phyloP scores from a whole-genome alignment of 2,888 invertebrate species.

The Diarsia mendica region DNA sequence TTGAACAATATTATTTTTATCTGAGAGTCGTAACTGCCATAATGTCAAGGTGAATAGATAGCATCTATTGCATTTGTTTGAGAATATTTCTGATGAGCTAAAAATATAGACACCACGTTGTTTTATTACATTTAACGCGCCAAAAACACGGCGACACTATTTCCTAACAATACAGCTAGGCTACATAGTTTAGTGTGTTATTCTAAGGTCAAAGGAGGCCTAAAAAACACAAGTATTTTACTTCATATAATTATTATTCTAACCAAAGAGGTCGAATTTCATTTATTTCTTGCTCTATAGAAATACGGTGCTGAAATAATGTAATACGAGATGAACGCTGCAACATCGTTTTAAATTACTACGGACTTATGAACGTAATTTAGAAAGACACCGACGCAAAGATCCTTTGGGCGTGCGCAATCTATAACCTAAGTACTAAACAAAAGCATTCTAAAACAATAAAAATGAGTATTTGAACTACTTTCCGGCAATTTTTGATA shows the following conservation, averaged over 20 bases:
- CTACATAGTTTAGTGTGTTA: neutral
- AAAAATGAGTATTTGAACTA: neutral
- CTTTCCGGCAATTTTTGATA: slow-evolving; percentile 20
- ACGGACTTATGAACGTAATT: slow-evolving; percentile 30
- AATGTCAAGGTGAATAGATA: slow-evolving; percentile 37
- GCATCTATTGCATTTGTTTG: neutral
- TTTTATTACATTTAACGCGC: slow-evolving; percentile 13
- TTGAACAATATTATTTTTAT: slow-evolving; percentile 1
- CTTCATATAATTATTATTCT: slow-evolving; percentile 55
- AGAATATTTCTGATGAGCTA: neutral
- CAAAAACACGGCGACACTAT: slow-evolving; percentile 49
- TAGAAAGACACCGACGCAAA: slow-evolving; percentile 45
- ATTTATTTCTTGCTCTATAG: slow-evolving; percentile 25
- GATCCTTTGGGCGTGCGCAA: slow-evolving; percentile 39
- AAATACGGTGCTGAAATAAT: slow-evolving; percentile 14
- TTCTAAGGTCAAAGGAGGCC: slow-evolving; percentile 44
- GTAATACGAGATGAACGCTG: slow-evolving; percentile 50
- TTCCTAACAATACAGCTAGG: slow-evolving; percentile 37
- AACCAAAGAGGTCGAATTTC: slow-evolving; percentile 39
- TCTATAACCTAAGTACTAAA: slow-evolving; percentile 56
- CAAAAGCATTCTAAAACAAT: neutral
- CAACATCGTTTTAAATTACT: slow-evolving; percentile 34
- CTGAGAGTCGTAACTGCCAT: neutral
- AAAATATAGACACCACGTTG: slow-evolving; percentile 21
- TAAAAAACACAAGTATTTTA: slow-evolving; percentile 42